phyloP scores from a whole-genome alignment of 2,797 vertebrate species.

The Cottoperca gobio region DNA sequence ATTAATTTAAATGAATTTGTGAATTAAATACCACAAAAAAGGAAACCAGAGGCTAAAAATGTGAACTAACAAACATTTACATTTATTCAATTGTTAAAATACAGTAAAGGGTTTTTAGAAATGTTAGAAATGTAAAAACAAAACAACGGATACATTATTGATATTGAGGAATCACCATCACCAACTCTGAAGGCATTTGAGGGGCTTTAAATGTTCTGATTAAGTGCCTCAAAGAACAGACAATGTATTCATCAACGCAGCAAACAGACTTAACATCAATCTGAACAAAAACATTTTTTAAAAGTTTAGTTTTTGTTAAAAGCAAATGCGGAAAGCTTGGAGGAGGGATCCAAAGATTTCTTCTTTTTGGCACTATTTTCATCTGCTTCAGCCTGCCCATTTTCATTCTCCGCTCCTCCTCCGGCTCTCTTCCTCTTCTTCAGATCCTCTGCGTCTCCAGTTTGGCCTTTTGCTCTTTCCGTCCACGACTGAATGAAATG shows the following conservation, averaged over 20 bases:
- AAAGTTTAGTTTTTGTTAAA: constrained; percentile 86
- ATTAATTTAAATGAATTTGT: no score
- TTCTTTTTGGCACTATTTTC: constrained; percentile 85
- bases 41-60: not conserved
- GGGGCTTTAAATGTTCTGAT: not conserved
- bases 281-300: not conserved
- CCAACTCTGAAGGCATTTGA: not conserved
- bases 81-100: constrained; percentile 68
- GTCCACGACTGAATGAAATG: constrained; percentile 86
- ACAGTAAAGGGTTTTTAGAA: constrained; percentile 20
- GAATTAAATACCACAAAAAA: not conserved
- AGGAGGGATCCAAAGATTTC: constrained; percentile 81
- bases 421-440: constrained; percentile 89
- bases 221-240: constrained; percentile 9
- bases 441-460: constrained; percentile 75
- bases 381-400: constrained; percentile 63
- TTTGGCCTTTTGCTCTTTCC: constrained; percentile 87
- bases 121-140: not conserved
- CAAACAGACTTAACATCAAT: not conserved
- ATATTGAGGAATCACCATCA: not conserved
- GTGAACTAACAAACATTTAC: constrained; percentile 26
- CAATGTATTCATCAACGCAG: not conserved
- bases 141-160: not conserved
- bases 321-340: constrained; percentile 90
- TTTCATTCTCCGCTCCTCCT: constrained; percentile 48